Evolutionary conservation across 2,888 invertebrate genomes (phyloP), one percentile per base, ranked within the genome.

Genomic region (Polymixis flavicincta): DNA sequence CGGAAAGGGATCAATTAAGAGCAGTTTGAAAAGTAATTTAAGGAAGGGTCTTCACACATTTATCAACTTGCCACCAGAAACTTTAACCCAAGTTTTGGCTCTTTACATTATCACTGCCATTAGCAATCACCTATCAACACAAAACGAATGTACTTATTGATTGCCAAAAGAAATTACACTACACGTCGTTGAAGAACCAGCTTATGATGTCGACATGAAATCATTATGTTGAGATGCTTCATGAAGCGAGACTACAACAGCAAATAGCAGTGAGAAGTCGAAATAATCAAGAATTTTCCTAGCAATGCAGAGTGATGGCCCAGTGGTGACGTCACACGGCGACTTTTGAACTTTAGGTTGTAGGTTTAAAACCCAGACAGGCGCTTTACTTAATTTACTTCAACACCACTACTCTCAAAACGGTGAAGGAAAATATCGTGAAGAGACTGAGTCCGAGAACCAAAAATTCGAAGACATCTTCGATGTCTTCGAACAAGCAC

Each of bases 1-100:
- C 28, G 60, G 52, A 74, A 59, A 65, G 19, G 75, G 82, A 75
- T 64, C 80, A 83, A 79, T 84, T 84, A 84, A 72, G 75, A 82
- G 25, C 80, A 79, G 80, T 80, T 79, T 50, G 45, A 17, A 66
- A 75, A 82, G 75, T 72, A 72, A 82, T 79, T 84, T 72, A 80
- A 71, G 66, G 25, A 68, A 82, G 59, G 52, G 28, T 60, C 32
- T 55, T 25, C 37, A 67, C 48, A 72, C 71, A 75, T 84, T 84
- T 80, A 75, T 82, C 71, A 64, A 75, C 59, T 67, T 67, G 45
- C 50, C 59, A 67, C 80, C 63, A 55, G 55, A 59, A 78, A 65
- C 64, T 80, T 80, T 57, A 45, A 57, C 37, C 32, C 37, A 45
- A 70, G 22, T 78, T 78, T 65, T 42, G 28, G 17, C n/a, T 28